Percentiles rank a stretch among this genome's conserved stretches.
Evolutionary conservation across 1,140 invertebrate species (phyloP).

Genomic region (Pristionchus pacificus): DNA sequence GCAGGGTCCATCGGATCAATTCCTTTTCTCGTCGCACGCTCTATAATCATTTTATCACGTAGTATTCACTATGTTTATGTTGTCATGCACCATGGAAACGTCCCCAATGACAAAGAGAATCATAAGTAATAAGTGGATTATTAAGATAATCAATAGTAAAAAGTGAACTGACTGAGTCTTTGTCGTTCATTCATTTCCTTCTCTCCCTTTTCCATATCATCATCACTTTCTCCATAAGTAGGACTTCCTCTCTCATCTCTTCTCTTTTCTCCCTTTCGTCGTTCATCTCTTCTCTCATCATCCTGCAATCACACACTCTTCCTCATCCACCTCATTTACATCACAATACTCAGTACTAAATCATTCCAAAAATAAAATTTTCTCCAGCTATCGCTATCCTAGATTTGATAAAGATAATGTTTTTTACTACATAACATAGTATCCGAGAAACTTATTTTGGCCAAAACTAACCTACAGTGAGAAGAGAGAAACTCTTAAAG

Average conservation of each 20-base stretch:
- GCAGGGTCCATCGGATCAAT: conserved; percentile 55
- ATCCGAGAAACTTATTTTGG: no score
- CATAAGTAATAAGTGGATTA: no score
- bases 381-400: no score
- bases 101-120: no score
- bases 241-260: conserved; percentile 5
- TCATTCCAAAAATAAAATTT: no score
- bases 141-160: no score
- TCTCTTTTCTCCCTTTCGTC: background rate
- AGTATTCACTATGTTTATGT: background rate
- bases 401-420: no score
- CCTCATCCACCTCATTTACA: background rate
- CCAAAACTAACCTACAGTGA: no score
- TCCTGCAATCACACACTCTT: background rate
- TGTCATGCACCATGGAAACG: no score
- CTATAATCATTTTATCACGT: conserved; percentile 27
- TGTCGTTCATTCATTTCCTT: conserved; percentile 42
- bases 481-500: no score
- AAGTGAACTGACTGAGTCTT: conserved; percentile 35
- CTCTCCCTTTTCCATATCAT: conserved; percentile 9
- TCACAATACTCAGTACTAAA: no score
- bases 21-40: conserved; percentile 44
- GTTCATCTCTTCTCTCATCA: background rate
- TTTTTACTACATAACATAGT: no score
- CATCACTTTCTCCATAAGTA: background rate